Conservation (phyloP, 2,888 invertebrate genomes). For the Synanthedon vespiformis region DNA sequence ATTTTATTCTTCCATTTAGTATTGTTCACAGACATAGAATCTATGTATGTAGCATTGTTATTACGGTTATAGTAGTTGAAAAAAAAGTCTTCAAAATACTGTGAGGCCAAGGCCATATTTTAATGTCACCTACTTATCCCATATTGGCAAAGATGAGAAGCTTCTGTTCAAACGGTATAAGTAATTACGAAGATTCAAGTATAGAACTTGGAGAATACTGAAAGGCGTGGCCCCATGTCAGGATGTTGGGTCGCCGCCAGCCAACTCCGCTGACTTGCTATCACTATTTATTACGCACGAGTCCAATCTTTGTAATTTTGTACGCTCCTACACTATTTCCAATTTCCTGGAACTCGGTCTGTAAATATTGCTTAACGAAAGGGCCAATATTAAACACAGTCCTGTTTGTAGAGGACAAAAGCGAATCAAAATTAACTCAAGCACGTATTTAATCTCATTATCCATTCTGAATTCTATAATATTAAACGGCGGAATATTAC, state of each 20-base stretch:
- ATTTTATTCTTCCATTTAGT: no score
- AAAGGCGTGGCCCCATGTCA: background rate
- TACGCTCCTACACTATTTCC: background rate
- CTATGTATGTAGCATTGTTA: no score
- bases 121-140: no score
- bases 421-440: background rate
- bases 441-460: no score
- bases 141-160: no score
- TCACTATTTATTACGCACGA: slow-evolving; percentile 8
- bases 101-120: no score
- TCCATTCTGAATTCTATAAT: no score
- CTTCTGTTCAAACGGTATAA: background rate
- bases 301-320: slow-evolving; percentile 7
- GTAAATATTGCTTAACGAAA: slow-evolving; percentile 1
- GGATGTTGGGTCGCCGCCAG: slow-evolving; percentile 1
- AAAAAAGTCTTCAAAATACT: no score
- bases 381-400: background rate
- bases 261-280: slow-evolving; percentile 2
- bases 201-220: background rate
- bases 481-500: no score
- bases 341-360: slow-evolving; percentile 1
- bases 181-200: background rate
- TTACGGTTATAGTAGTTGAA: no score
- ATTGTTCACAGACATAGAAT: no score
- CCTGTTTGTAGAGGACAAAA: background rate